Conservation (phyloP, 2,797 vertebrate genomes). For the Stomatorhinus walkeri region DNA sequence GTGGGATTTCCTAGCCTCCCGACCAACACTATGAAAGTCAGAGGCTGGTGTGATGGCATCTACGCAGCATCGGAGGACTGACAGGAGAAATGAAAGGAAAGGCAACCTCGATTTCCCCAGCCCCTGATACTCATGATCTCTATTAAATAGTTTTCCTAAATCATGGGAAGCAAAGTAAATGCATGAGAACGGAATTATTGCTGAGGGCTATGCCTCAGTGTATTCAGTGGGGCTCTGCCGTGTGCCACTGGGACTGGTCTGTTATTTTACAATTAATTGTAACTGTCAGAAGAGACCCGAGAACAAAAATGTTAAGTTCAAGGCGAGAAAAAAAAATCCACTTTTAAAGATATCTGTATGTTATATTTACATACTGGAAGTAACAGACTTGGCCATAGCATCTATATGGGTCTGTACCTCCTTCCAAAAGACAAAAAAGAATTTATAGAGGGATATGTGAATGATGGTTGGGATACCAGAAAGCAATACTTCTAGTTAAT, state of each 20-base stretch:
- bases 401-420: slow-evolving; percentile 33
- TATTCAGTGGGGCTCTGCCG: slow-evolving; percentile 67
- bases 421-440: slow-evolving; percentile 51
- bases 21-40: slow-evolving; percentile 51
- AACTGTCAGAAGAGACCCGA: slow-evolving; percentile 80
- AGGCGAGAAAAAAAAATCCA: slow-evolving; percentile 77
- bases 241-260: slow-evolving; percentile 73
- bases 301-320: slow-evolving; percentile 78
- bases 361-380: slow-evolving; percentile 55
- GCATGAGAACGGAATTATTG: slow-evolving; percentile 65
- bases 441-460: slow-evolving; percentile 59
- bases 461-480: slow-evolving; percentile 50
- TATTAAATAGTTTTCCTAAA: slow-evolving; percentile 37
- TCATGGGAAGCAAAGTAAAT: slow-evolving; percentile 65
- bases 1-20: slow-evolving; percentile 48
- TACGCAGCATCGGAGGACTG: slow-evolving; percentile 8
- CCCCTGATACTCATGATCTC: slow-evolving; percentile 34
- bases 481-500: slow-evolving; percentile 67
- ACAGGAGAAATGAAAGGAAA: slow-evolving; percentile 24
- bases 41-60: slow-evolving; percentile 41
- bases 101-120: slow-evolving; percentile 24
- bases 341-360: slow-evolving; percentile 81
- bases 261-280: slow-evolving; percentile 89
- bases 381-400: slow-evolving; percentile 34
- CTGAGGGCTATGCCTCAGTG: slow-evolving; percentile 75